These are phyloP conservation scores for Antitype chi DNA, from an alignment of 2,888 invertebrate genomes.

Conservation along the genomic window DNA sequence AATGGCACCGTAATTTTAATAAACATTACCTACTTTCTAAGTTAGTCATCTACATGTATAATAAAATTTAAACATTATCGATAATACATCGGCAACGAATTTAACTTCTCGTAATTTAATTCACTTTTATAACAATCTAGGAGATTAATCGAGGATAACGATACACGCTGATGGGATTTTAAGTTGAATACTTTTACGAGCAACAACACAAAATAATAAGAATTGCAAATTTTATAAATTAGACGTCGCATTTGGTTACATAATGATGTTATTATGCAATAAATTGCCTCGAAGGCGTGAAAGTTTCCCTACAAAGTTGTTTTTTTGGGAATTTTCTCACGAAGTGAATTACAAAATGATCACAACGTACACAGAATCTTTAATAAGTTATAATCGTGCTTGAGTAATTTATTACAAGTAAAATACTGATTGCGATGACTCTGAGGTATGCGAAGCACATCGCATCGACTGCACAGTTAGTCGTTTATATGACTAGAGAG, in stretches of 20 bases:
- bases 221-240: constrained; percentile 60
- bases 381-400: constrained; percentile 25
- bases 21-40: constrained; percentile 38
- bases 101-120: constrained; percentile 40
- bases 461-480: constrained; percentile 33
- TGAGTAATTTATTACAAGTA: constrained; percentile 47
- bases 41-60: constrained; percentile 19
- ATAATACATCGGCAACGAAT: constrained; percentile 44
- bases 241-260: constrained; percentile 34
- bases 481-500: constrained; percentile 63
- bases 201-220: constrained; percentile 44
- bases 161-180: constrained; percentile 30
- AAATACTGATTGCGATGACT: constrained; percentile 27
- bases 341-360: constrained; percentile 40
- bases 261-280: constrained; percentile 50
- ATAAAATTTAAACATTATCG: constrained; percentile 39
- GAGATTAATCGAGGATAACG: constrained; percentile 32
- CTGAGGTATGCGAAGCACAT: constrained; percentile 46
- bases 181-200: constrained; percentile 46
- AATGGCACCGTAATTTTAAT: constrained; percentile 60
- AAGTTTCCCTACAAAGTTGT: constrained; percentile 43
- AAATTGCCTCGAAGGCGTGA: constrained; percentile 40
- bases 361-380: constrained; percentile 45
- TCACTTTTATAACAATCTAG: constrained; percentile 35
- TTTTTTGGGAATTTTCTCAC: constrained; percentile 53